Conservation (phyloP, 2,113 vertebrate genomes). For the Eolophus roseicapilla region DNA sequence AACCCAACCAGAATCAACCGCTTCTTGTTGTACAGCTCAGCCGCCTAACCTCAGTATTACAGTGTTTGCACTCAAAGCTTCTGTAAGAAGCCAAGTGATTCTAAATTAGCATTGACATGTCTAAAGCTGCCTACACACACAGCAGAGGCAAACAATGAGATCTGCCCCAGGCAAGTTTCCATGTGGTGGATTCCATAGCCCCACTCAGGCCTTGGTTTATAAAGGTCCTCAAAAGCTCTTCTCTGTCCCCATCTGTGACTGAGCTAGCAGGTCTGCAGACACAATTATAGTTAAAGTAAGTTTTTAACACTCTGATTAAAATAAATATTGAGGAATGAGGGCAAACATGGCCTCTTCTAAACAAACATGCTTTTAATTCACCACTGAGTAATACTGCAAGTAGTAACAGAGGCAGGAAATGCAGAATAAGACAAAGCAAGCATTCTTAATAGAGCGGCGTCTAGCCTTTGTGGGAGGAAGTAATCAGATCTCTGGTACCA, state of each 20-base stretch:
- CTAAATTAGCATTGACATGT: neutral
- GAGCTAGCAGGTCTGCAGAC: neutral
- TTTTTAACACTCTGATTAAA: neutral
- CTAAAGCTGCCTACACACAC: neutral
- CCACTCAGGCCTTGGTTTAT: neutral
- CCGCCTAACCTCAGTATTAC: neutral
- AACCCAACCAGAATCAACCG: neutral
- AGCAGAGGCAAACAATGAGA: neutral
- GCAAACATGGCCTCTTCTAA: neutral
- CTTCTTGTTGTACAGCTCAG: neutral
- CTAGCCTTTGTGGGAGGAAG: neutral
- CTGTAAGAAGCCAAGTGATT: neutral
- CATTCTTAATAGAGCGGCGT: neutral
- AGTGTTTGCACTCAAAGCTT: neutral
- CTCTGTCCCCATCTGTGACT: neutral
- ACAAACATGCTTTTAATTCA: neutral
- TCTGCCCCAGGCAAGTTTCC: constrained; percentile 3
- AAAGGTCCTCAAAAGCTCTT: neutral
- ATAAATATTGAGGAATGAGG: neutral
- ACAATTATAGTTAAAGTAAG: neutral
- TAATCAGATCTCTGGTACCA: constrained; percentile 13
- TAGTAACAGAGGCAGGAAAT: neutral
- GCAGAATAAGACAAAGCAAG: neutral
- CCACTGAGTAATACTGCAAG: neutral
- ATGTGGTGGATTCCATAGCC: neutral